Evolutionary conservation across 2,888 invertebrate genomes (phyloP), one percentile per base, ranked within the genome.

Genomic region (Ephialtes manifestator): DNA sequence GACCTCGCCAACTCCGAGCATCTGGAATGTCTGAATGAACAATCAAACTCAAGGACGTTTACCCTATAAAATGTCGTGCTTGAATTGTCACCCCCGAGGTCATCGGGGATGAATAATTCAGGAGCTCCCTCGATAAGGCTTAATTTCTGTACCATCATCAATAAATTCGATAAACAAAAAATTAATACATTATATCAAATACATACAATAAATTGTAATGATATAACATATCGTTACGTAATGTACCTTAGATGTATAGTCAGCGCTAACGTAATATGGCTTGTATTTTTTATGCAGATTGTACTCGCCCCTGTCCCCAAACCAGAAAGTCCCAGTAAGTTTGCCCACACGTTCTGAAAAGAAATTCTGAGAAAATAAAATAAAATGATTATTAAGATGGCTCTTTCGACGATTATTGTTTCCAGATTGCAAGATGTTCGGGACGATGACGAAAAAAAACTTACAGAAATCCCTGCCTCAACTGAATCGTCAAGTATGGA

Each of bases 31-130:
- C 92, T 94, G 55, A 94, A 89, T 5, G 89, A 85, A 87, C 95
- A 95, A 7, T 94, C 93, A 92, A 93, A 93, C 15, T 84, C 86
- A 13, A 93, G 80, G 13, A 92, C 88, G 51, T 90, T 89, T 10
- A 86, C 86, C 7, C 93, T 89, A 68, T 90, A 90, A 71, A 90
- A 88, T 68, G 89, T 88, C 11, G 89, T 89, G 15, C 91, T 72
- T 35, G 91, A 88, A 15, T 89, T 87, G 76, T 93, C 93, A 4
- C 8, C 3, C 24, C 11, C 24, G 55, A 13, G 11, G 55, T 10
- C 24, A 24, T 55, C 24, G 0, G 24, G 11, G 55, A 24, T 24
- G 8, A 11, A 55, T 24, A 7, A 24, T 10, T 24, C 24, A 20
- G 24, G 55, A 24, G 24, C 55, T 24, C 24, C 10, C 13, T 55